These are phyloP conservation scores for Lepetodrilus schrolli DNA, from an alignment of 2,888 invertebrate genomes.

Conservation along the genomic window DNA sequence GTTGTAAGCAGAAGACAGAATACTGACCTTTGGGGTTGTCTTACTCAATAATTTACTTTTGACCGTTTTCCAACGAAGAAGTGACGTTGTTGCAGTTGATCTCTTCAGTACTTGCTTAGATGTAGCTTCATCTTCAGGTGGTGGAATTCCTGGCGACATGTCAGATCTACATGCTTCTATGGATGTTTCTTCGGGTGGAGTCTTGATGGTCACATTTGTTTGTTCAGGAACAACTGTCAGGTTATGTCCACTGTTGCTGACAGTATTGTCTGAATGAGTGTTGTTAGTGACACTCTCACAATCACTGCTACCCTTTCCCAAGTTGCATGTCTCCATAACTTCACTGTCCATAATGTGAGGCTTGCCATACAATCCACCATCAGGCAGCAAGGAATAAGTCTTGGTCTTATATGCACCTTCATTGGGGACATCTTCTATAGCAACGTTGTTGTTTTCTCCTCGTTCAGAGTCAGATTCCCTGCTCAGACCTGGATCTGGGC, in stretches of 20 bases:
- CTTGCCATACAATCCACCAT: too few relatives aligned
- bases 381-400: too few relatives aligned
- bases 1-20: neutral
- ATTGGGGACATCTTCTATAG: neutral
- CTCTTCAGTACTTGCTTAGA: slow-evolving; percentile 18
- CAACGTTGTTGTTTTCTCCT: neutral
- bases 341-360: too few relatives aligned
- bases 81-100: slow-evolving; percentile 17
- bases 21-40: neutral
- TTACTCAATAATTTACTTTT: slow-evolving; percentile 26
- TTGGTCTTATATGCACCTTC: too few relatives aligned
- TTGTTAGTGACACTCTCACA: neutral
- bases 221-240: neutral
- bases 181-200: slow-evolving; percentile 13
- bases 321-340: too few relatives aligned
- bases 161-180: neutral
- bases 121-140: slow-evolving; percentile 8
- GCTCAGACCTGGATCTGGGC: neutral
- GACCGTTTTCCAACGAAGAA: slow-evolving; percentile 11
- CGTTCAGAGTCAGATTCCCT: neutral
- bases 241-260: neutral
- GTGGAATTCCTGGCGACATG: neutral
- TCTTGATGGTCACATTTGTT: slow-evolving; percentile 1
- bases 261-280: neutral
- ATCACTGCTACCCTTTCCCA: neutral